Evolutionary conservation across 2,113 vertebrate species (phyloP), one percentile per base, ranked within the genome.

Genomic region (Rattus rattus): DNA sequence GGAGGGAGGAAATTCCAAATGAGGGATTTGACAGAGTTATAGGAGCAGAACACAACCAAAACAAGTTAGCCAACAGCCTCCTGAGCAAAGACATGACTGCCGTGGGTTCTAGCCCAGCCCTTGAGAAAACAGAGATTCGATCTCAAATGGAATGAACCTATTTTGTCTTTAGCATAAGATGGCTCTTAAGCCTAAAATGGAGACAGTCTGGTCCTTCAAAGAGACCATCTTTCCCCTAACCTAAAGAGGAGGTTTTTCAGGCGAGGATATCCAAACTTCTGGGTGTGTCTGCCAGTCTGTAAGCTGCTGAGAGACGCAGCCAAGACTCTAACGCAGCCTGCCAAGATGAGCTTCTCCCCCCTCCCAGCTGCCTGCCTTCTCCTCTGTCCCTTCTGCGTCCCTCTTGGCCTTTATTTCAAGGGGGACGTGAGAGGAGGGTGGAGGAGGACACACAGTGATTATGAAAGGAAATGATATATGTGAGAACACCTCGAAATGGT

Each of bases 331-430:
- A 90, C 56, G 47, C 36, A 47, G 2, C n/a, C 39, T 19, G 36
- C 39, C 79, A 70, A 19, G 12, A 70, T 1, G 2, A 39, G 52
- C 19, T 63, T 89, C 3, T 13, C 28, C 36, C 4, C 4, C 39
- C 69, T 81, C 80, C 39, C 76, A 4, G 24, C 12, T 30, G 4
- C 9, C 49, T 90, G 9, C 28, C 47, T 73, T 81, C 77, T 77
- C 73, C 28, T 20, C 59, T 73, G 33, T 22, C 6, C 26, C 28
- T 77, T 91, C 85, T 16, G 11, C 20, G 8, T 86, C 75, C 49
- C 20, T 70, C 24, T 93, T 91, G 49, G 7, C 10, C 28, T 93
- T 91, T 69, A 84, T 79, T 93, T 70, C 76, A 81, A 75, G 90
- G 56, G 22, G 77, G 14, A 59, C 19, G 54, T 3, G 30, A 13